Evolutionary conservation across 2,888 invertebrate genomes (phyloP), one percentile per base, ranked within the genome.

Genomic region (Odontocolon sp.): DNA sequence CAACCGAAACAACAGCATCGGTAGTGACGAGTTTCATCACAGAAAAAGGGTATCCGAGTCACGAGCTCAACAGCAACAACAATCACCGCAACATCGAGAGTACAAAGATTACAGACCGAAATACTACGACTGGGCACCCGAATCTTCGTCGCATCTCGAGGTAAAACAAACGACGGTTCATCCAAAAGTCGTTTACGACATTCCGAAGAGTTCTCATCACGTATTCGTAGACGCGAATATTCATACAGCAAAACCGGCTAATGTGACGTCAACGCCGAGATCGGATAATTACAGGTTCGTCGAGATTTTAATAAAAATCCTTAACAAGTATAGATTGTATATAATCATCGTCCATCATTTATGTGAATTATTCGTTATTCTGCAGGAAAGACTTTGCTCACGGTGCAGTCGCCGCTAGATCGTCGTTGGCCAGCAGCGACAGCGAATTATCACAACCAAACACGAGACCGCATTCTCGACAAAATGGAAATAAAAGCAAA

Each of bases 201-300:
- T 93, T 89, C 93, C 93, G 16, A 92, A 92, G 79, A 86, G 86
- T 70, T 82, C 87, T 28, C 77, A n/a, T n/a, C n/a, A 88, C 68
- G 80, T 83, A 28, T 86, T 88, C 81, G 80, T 88, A 64, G 80
- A 88, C 73, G 82, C 81, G 4, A 87, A 86, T 66, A 52, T 74
- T 9, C 87, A 85, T 33, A 57, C 81, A 9, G 72, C 66, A 40
- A 87, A 87, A 79, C 71, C 83, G 6, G 75, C 78, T 1, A 85
- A 84, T 70, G 76, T 83, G 8, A 84, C 74, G 64, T 83, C 90
- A 11, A 86, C 87, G 0, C 87, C 89, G 42, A 89, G 88, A 76
- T 91, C 92, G 52, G 94, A 94, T 89, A 95, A 95, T 92, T 95
- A 95, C 91, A 92, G 95, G 83, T 92, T 93, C 42, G 26, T 56